Conservation (phyloP, 2,113 vertebrate species). For the Actenoides hombroni region DNA sequence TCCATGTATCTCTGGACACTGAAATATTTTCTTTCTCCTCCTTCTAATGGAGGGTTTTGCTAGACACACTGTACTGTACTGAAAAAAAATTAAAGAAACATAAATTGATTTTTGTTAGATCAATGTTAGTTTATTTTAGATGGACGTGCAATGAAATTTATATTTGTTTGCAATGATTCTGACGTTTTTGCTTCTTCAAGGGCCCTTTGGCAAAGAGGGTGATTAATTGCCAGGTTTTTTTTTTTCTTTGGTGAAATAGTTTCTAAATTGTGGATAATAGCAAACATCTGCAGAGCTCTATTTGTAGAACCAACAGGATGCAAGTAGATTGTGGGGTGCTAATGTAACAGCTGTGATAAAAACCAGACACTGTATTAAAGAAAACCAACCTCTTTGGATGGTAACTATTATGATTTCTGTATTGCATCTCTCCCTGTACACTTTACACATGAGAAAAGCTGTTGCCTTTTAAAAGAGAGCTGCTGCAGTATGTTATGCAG, state of each 20-base stretch:
- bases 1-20: background rate
- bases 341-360: constrained; percentile 33
- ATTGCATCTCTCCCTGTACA: background rate
- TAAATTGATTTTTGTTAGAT: background rate
- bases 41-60: background rate
- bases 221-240: constrained; percentile 5
- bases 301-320: constrained; percentile 46
- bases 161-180: background rate
- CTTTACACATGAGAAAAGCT: background rate
- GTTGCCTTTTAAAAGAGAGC: background rate
- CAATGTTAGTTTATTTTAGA: background rate
- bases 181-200: constrained; percentile 7
- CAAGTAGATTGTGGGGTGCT: constrained; percentile 33
- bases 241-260: constrained; percentile 11
- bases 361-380: background rate
- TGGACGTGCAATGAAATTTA: background rate
- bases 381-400: background rate
- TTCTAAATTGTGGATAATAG: constrained; percentile 45
- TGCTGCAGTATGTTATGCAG: background rate
- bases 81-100: background rate
- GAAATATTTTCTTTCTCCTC: background rate
- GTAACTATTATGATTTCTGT: background rate
- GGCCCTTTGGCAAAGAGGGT: background rate
- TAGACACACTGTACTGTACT: background rate
- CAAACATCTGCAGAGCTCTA: constrained; percentile 46